Percentiles rank a stretch among this genome's conserved stretches.
Evolutionary conservation across 2,113 vertebrate species (phyloP).

Genomic region (Prionailurus viverrinus): DNA sequence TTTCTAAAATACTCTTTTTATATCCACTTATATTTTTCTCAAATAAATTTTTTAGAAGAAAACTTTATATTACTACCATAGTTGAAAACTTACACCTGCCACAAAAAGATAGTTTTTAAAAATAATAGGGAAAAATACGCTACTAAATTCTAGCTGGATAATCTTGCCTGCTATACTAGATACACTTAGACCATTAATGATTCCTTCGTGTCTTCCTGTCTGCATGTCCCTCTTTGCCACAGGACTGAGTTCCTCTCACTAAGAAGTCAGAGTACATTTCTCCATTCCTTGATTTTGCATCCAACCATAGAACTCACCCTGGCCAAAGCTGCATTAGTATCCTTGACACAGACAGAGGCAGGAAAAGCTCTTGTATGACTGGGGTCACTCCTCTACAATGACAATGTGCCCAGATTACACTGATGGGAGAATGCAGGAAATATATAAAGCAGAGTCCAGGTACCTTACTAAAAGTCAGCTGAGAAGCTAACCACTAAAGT

Average conservation of each 20-base stretch:
- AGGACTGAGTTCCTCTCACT: neutral
- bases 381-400: neutral
- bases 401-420: neutral
- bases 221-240: neutral
- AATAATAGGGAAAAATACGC: neutral
- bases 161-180: neutral
- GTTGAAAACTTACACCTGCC: neutral
- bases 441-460: neutral
- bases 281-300: neutral
- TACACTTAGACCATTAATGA: neutral
- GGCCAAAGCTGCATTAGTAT: neutral
- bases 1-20: neutral
- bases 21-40: neutral
- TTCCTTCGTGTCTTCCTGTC: neutral
- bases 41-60: constrained; percentile 36
- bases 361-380: neutral
- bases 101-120: neutral
- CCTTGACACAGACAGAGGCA: neutral
- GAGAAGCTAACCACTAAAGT: neutral
- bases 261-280: neutral
- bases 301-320: neutral
- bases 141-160: neutral
- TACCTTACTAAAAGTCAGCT: neutral
- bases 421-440: neutral
- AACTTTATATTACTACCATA: neutral